Percentiles rank a stretch among this genome's conserved stretches.
Evolutionary conservation across 2,113 vertebrate species (phyloP).

Genomic region (Etheostoma spectabile): DNA sequence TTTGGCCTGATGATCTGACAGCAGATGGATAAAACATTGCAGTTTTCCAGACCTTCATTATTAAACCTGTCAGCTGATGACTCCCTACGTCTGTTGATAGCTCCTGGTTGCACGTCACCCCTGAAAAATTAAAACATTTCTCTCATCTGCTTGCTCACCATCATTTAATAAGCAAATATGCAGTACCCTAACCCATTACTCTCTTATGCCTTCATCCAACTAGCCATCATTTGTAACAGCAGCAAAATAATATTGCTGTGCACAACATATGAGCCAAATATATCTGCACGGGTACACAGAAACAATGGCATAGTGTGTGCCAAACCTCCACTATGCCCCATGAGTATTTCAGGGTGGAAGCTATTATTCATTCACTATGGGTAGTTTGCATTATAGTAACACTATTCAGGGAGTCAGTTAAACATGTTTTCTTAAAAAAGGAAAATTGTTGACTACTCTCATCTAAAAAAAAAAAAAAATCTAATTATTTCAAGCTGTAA

Average conservation of each 20-base stretch:
- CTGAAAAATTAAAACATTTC: conserved; percentile 75
- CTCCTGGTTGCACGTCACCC: conserved; percentile 64
- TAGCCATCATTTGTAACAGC: conserved; percentile 53
- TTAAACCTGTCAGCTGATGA: conserved; percentile 58
- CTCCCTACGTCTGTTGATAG: conserved; percentile 66
- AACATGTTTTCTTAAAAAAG: not conserved
- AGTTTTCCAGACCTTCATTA: conserved; percentile 63
- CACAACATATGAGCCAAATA: conserved; percentile 45
- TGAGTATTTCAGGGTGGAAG: conserved; percentile 29
- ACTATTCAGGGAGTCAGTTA: not conserved
- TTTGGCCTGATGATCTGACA: conserved; percentile 65
- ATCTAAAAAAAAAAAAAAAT: not conserved
- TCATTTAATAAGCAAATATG: conserved; percentile 78
- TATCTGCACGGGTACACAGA: conserved; percentile 36
- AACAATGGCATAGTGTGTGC: conserved; percentile 33
- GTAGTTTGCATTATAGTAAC: not conserved
- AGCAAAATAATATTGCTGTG: conserved; percentile 52
- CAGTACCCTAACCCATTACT: conserved; percentile 66
- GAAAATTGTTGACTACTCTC: not conserved
- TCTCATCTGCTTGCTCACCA: conserved; percentile 65
- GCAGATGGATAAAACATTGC: conserved; percentile 60
- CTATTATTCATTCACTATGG: not conserved
- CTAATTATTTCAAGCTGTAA: not conserved
- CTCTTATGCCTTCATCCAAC: conserved; percentile 44
- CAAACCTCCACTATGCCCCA: not conserved